Conservation (phyloP, 2,888 invertebrate species). For the Trichogramma dendrolimi region DNA sequence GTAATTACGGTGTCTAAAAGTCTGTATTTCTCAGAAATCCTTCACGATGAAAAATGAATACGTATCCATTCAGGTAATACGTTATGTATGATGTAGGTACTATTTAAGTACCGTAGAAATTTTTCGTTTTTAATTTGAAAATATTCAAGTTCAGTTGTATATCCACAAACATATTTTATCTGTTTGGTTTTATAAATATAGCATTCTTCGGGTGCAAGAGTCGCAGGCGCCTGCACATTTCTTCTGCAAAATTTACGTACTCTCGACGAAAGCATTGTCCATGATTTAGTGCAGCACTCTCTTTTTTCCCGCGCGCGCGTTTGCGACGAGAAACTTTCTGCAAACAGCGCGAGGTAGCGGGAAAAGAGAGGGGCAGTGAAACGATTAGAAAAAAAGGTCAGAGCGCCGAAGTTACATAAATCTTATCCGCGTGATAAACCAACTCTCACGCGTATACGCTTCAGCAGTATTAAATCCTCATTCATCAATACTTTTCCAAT, state of each 20-base stretch:
- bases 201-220: too few relatives aligned
- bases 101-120: too few relatives aligned
- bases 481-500: constrained; percentile 13
- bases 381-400: background rate
- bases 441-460: background rate
- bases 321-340: constrained; percentile 14
- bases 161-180: background rate
- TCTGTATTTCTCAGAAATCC: too few relatives aligned
- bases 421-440: constrained; percentile 11
- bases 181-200: too few relatives aligned
- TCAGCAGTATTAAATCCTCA: constrained; percentile 1
- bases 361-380: background rate
- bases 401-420: constrained; percentile 20
- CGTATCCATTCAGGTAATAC: too few relatives aligned
- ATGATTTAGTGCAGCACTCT: constrained; percentile 15
- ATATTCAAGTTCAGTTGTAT: too few relatives aligned
- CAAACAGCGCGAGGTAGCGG: constrained; percentile 5
- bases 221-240: background rate
- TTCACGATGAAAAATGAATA: too few relatives aligned
- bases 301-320: background rate
- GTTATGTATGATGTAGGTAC: too few relatives aligned
- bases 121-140: too few relatives aligned
- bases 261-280: constrained; percentile 6
- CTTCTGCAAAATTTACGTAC: constrained; percentile 5
- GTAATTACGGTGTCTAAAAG: too few relatives aligned